Evolutionary conservation across 2,888 invertebrate genomes (phyloP), one percentile per base, ranked within the genome.

Genomic region (Lissocephala sabroskyi): DNA sequence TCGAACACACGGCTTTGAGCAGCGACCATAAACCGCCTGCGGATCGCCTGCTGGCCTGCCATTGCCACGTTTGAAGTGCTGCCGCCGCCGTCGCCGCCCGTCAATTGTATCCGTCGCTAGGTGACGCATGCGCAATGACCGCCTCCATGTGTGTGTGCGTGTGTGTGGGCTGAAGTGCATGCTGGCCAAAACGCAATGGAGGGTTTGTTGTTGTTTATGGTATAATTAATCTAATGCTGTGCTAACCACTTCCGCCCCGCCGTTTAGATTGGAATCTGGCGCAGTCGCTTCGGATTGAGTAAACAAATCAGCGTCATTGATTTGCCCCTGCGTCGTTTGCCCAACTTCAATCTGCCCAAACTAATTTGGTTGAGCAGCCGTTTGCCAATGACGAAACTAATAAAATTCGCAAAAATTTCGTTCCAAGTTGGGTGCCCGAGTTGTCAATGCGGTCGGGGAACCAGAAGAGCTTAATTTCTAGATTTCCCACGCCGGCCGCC

Each of bases 201-300:
- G n/a, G n/a, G n/a, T n/a, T 33, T 44, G 16, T 36, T 40, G 18
- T 17, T 33, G 23, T 33, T 40, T 16, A 45, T 45, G 16, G n/a
- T n/a, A 19, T 19, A 45, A 45, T 40, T 45, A 30, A 40, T 40
- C 32, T 30, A 45, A 40, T 14, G 37, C 7, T 45, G 18, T 40
- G 45, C 45, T 45, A 45, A 45, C 32, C 45, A 30, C 39, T 45
- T 45, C 45, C 45, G 39, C 37, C 11, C 16, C 17, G 9, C 18
- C 19, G 17, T 41, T n/a, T 29, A 7, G 42, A 23, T 18, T 23
- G 23, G 23, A 23, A 23, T 23, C 23, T 23, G 4, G n/a, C n/a
- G n/a, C n/a, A n/a, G n/a, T n/a, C n/a, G n/a, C n/a, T n/a, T n/a
- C n/a, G n/a, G n/a, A n/a, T n/a, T n/a, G n/a, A n/a, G n/a, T n/a